Evolutionary conservation across 2,888 invertebrate genomes (phyloP).

Genomic region (Plagodis pulveraria): DNA sequence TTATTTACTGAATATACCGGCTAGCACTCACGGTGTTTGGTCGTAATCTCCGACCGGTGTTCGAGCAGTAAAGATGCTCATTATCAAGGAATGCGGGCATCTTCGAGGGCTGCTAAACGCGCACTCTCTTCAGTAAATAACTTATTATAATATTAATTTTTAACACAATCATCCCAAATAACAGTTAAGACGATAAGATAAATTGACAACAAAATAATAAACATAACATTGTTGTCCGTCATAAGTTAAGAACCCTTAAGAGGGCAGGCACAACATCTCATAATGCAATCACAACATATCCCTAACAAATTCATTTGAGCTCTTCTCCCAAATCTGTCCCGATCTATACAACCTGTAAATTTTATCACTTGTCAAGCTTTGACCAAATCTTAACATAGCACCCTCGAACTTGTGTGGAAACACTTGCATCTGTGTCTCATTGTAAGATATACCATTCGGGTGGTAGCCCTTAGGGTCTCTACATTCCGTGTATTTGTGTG

Average conservation of each 20-base stretch:
- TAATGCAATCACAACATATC: constrained; percentile 44
- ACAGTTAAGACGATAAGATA: no score
- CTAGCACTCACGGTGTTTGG: no score
- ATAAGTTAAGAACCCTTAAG: background rate
- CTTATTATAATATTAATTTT: no score
- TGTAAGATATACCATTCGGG: constrained; percentile 64
- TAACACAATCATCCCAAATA: no score
- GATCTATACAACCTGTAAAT: constrained; percentile 76
- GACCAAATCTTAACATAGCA: constrained; percentile 79
- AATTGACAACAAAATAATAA: background rate
- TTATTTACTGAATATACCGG: no score
- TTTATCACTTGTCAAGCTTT: constrained; percentile 74
- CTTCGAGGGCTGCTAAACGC: no score
- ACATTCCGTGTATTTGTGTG: constrained; percentile 79
- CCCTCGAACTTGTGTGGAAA: constrained; percentile 81
- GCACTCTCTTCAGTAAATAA: no score
- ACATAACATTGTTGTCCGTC: background rate
- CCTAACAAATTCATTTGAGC: constrained; percentile 63
- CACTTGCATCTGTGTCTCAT: constrained; percentile 75
- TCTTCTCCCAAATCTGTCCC: constrained; percentile 79
- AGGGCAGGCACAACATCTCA: background rate
- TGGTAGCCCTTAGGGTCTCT: constrained; percentile 68
- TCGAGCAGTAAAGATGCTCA: no score
- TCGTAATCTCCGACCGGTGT: no score
- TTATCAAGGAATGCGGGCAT: no score